Conservation (phyloP, 1,140 invertebrate genomes). For the Brachionus angularis region DNA sequence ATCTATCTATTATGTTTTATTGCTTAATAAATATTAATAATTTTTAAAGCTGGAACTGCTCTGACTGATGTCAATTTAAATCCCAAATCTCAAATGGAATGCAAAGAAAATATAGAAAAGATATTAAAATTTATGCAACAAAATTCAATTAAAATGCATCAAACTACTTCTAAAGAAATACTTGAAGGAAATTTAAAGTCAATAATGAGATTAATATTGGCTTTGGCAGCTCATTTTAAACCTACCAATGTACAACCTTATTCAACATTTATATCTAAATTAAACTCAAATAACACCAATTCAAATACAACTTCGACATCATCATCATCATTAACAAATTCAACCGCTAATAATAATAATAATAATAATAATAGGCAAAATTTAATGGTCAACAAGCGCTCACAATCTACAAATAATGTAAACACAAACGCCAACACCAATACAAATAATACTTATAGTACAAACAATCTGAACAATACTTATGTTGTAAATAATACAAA, state of each 20-base stretch:
- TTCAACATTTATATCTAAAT: constrained; percentile 20
- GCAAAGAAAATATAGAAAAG: constrained; percentile 57
- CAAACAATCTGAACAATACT: constrained; percentile 31
- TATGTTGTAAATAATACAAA: constrained; percentile 31
- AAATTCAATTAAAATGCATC: constrained; percentile 52
- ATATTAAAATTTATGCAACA: constrained; percentile 55
- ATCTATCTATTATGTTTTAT: not conserved
- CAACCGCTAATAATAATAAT: no score
- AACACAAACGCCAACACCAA: not conserved
- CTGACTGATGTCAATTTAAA: constrained; percentile 51
- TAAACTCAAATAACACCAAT: not conserved
- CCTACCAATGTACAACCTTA: constrained; percentile 53
- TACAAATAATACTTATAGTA: constrained; percentile 10
- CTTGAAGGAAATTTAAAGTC: constrained; percentile 60
- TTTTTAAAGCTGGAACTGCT: constrained; percentile 53
- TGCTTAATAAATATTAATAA: no score
- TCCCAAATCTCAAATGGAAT: constrained; percentile 50
- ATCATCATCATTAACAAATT: constrained; percentile 9
- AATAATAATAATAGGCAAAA: no score
- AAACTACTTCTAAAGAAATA: constrained; percentile 55
- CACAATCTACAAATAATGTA: constrained; percentile 37
- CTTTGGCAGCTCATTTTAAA: constrained; percentile 61
- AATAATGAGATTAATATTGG: constrained; percentile 60
- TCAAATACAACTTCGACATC: not conserved
- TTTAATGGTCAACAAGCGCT: constrained; percentile 11